Conservation (phyloP, 2,888 invertebrate species). For the Nomada lathburiana region DNA sequence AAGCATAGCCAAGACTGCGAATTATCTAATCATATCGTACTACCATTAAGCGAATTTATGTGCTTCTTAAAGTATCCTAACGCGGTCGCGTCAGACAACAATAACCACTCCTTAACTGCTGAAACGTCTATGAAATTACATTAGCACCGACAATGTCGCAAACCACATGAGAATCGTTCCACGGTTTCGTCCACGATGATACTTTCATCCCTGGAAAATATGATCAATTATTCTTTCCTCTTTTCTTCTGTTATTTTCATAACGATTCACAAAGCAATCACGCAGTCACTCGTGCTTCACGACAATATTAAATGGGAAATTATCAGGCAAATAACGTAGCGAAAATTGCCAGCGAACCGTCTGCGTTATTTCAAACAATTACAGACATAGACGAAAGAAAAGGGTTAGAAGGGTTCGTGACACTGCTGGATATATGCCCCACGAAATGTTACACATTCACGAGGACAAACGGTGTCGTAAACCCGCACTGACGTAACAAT, state of each 20-base stretch:
- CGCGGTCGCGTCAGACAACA: constrained; percentile 45
- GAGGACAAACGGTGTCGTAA: constrained; percentile 45
- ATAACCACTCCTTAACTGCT: constrained; percentile 49
- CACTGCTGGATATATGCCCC: background rate
- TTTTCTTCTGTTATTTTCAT: too few species aligned
- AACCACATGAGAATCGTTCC: constrained; percentile 7
- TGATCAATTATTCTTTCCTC: background rate
- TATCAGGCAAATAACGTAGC: too few species aligned
- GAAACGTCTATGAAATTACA: constrained; percentile 41
- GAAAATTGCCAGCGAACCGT: too few species aligned
- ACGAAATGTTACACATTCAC: constrained; percentile 47
- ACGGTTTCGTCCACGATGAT: background rate
- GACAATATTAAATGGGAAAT: too few species aligned
- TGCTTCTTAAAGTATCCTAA: constrained; percentile 4
- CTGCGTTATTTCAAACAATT: background rate
- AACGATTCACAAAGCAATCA: background rate
- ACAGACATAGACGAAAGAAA: background rate
- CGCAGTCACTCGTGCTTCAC: background rate
- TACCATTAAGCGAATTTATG: constrained; percentile 44
- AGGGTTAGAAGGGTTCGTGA: background rate
- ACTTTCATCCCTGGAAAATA: background rate
- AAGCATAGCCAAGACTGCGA: background rate
- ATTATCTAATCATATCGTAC: constrained; percentile 14
- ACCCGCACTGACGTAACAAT: constrained; percentile 58
- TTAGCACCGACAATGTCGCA: constrained; percentile 38